Evolutionary conservation across 2,888 invertebrate species (phyloP).

Genomic region (Agriopis leucophaearia): DNA sequence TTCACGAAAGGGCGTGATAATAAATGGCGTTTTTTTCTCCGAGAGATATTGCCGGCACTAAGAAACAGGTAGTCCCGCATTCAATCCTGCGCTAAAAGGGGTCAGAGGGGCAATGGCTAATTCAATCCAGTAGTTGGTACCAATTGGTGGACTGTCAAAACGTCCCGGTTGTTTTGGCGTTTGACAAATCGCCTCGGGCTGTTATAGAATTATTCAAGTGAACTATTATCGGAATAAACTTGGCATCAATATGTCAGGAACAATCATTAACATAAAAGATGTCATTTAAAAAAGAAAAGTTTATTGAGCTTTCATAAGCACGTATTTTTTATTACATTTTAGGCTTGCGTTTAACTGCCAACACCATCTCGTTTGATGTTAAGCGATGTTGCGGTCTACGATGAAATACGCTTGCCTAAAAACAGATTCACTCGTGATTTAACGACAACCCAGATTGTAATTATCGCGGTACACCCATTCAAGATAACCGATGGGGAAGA

Average conservation of each 20-base stretch:
- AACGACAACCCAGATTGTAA: too few species aligned
- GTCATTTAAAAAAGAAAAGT: too few species aligned
- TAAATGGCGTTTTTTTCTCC: constrained; percentile 42
- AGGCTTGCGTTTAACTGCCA: too few species aligned
- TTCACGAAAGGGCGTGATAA: constrained; percentile 35
- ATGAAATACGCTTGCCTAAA: too few species aligned
- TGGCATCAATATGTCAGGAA: neutral
- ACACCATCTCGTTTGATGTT: too few species aligned
- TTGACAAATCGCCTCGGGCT: constrained; percentile 22
- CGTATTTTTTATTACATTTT: too few species aligned
- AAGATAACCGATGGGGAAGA: too few species aligned
- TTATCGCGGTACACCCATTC: too few species aligned
- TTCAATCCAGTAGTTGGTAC: constrained; percentile 34
- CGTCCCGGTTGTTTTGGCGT: constrained; percentile 42
- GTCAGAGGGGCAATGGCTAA: constrained; percentile 36
- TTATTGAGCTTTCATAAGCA: too few species aligned
- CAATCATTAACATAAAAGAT: neutral
- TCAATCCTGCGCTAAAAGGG: constrained; percentile 38
- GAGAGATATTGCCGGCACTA: constrained; percentile 43
- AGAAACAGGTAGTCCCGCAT: constrained; percentile 43
- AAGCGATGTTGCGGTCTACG: too few species aligned
- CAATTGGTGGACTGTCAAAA: constrained; percentile 38
- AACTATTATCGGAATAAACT: constrained; percentile 2
- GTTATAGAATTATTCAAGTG: constrained; percentile 1
- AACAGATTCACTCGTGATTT: too few species aligned